Evolutionary conservation across 2,888 invertebrate species (phyloP).

Genomic region (Patella caerulea): DNA sequence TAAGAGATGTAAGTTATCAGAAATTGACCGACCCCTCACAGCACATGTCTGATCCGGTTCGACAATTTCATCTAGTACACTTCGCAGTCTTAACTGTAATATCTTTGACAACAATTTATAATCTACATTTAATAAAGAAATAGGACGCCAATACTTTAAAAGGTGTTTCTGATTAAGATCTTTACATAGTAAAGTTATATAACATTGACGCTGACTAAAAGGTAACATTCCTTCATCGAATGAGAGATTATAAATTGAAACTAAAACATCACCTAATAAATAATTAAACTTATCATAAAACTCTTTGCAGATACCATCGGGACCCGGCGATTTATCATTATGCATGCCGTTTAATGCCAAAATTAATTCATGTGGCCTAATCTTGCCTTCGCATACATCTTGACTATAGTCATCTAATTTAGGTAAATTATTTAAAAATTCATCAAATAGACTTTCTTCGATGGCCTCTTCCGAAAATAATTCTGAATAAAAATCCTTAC

Average conservation of each 20-base stretch:
- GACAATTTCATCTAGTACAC: constrained; percentile 35
- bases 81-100: constrained; percentile 34
- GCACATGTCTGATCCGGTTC: constrained; percentile 43
- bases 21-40: constrained; percentile 39
- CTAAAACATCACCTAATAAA: constrained; percentile 26
- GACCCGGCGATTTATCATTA: constrained; percentile 33
- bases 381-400: constrained; percentile 14
- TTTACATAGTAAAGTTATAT: constrained; percentile 41
- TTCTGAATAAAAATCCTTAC: constrained; percentile 17
- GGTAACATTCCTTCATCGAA: constrained; percentile 31
- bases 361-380: constrained; percentile 11
- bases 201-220: constrained; percentile 23
- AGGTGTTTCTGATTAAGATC: constrained; percentile 29
- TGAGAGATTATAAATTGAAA: constrained; percentile 23
- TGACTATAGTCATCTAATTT: constrained; percentile 4
- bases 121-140: constrained; percentile 44
- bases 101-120: constrained; percentile 44
- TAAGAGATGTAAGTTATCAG: constrained; percentile 42
- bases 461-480: constrained; percentile 22
- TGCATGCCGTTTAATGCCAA: constrained; percentile 28
- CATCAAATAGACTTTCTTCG: constrained; percentile 12
- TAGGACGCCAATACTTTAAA: constrained; percentile 44
- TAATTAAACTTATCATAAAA: constrained; percentile 35
- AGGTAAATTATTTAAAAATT: constrained; percentile 20
- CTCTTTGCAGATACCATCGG: constrained; percentile 42